These are phyloP conservation scores for Neopelma chrysocephalum DNA, from an alignment of 2,797 vertebrate genomes.

Conservation along the genomic window DNA sequence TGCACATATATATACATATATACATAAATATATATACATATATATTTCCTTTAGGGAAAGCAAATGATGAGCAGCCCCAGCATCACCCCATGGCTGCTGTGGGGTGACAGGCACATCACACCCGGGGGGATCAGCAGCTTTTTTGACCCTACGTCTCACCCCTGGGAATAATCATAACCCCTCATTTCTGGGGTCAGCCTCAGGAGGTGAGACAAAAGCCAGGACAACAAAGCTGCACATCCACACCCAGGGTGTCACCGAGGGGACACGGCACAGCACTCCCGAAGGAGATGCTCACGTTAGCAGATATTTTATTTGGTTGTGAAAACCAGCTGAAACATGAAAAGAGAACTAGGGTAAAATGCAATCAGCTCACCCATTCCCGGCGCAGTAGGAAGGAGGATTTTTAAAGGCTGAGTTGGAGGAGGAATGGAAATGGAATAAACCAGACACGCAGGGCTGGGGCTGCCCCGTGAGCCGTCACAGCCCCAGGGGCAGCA, in stretches of 20 bases:
- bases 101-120: neutral
- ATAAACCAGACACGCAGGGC: neutral
- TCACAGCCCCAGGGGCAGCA: neutral
- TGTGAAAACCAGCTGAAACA: neutral
- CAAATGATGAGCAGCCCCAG: neutral
- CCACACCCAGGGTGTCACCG: neutral
- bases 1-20: no score
- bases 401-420: neutral
- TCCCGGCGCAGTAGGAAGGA: neutral
- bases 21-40: rapidly evolving
- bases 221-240: neutral
- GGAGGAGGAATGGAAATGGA: neutral
- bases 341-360: neutral
- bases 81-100: rapidly evolving
- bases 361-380: neutral
- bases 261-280: neutral
- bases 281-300: neutral
- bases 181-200: neutral
- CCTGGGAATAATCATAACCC: constrained; percentile 32
- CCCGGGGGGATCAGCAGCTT: neutral
- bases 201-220: neutral
- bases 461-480: neutral
- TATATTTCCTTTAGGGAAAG: neutral
- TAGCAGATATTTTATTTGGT: neutral
- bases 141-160: neutral